Base-by-base conservation (phyloP, 2,113 vertebrate genomes). In the Natator depressus region DNA sequence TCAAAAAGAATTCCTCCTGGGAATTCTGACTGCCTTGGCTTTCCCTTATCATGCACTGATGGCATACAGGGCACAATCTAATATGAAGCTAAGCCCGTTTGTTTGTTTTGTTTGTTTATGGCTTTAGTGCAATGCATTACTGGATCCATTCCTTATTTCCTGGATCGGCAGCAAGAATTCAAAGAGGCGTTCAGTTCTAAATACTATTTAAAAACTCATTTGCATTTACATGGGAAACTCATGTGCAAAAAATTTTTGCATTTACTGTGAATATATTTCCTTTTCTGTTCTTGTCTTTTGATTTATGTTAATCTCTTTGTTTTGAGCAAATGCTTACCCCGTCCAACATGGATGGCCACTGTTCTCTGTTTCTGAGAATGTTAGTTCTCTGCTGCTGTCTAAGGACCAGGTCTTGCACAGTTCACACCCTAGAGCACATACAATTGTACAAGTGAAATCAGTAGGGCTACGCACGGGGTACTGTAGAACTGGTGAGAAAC, bases 1-100 rank as follows among this genome's bases (percentile, higher is more conserved):
- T 88, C 81, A 82, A 95, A 92, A 93, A 94, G 51, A 0, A 87
- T 87, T 95, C 53, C 89, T 83, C 8, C 0, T 87, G 91, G 84
- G 89, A 95, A 54, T 85, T 93, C 57, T 14, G 80, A n/a, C 14
- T 93, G 75, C 53, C 53, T 54, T 20, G 19, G 50, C 19, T 54
- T 54, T 89, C 89, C 75, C 75, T 95, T 31, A 75, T 57, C 76
- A 85, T 79, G 95, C 80, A 83, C 22, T 88, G 79, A 79, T 88
- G 82, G 1, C 54, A 79, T 92, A 85, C 96, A 95, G 76, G 92
- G 96, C 89, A 86, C 25, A 87, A 31, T 54, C 24, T 87, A 88
- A 90, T 90, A 96, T 79, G 80, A 93, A 96, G 90, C 35, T 50
- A 79, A 93, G 84, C 65, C 46, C n/a, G 65, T 19, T 96, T 54